Percentiles rank a stretch among this genome's conserved stretches.
phyloP scores from a whole-genome alignment of 2,797 vertebrate species.

The Agapornis canus region DNA sequence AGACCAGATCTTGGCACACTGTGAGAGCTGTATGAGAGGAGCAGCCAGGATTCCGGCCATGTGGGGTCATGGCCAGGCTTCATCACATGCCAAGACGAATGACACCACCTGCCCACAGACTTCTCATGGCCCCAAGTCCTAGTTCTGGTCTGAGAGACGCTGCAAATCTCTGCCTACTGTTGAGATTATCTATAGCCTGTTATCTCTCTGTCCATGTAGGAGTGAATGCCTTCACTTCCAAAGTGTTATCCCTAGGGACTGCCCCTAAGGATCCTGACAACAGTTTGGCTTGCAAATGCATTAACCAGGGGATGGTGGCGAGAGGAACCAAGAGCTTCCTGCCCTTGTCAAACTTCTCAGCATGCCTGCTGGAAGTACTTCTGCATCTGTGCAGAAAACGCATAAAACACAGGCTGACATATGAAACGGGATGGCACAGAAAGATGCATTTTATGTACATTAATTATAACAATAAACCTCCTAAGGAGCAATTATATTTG shows the following conservation, averaged over 20 bases:
- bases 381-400: background rate
- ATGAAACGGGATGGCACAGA: background rate
- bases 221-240: background rate
- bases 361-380: background rate
- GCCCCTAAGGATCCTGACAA: background rate
- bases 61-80: background rate
- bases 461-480: background rate
- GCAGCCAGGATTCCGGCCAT: background rate
- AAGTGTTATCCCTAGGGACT: background rate
- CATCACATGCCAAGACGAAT: fast-evolving
- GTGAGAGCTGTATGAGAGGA: fast-evolving
- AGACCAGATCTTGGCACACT: background rate
- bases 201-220: background rate
- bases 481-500: background rate
- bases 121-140: background rate
- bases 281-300: background rate
- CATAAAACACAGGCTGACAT: fast-evolving
- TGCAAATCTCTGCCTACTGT: background rate
- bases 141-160: background rate
- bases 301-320: background rate
- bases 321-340: background rate
- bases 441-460: background rate
- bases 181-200: background rate
- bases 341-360: background rate
- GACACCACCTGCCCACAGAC: background rate